These are phyloP conservation scores for Phortica variegata DNA, from an alignment of 1,140 invertebrate species.

Conservation along the genomic window DNA sequence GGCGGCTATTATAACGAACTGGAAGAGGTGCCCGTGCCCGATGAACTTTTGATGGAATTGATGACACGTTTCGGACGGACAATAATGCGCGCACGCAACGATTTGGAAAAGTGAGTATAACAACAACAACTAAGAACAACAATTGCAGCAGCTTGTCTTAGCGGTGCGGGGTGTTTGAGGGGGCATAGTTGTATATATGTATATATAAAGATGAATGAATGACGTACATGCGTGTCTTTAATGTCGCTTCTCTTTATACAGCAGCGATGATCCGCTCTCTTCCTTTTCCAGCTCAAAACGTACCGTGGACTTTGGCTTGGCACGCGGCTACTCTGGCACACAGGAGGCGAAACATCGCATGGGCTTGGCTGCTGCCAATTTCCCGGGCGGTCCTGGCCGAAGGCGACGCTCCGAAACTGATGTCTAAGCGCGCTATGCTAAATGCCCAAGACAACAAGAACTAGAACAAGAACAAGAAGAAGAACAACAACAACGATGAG, in stretches of 20 bases:
- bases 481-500: conserved; percentile 4
- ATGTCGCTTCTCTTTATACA: background rate
- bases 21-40: conserved; percentile 41
- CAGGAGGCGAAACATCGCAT: conserved; percentile 87
- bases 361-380: conserved; percentile 82
- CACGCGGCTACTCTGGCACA: conserved; percentile 82
- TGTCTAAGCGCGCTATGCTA: conserved; percentile 34
- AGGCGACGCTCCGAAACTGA: conserved; percentile 69
- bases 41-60: conserved; percentile 64
- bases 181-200: background rate
- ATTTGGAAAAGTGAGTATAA: conserved; percentile 62
- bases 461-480: conserved; percentile 10
- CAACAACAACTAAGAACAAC: background rate
- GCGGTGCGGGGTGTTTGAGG: too few relatives aligned
- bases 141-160: too few relatives aligned
- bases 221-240: too few relatives aligned
- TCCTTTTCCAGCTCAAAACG: conserved; percentile 70
- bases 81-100: conserved; percentile 61
- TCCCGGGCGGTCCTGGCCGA: conserved; percentile 81
- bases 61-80: conserved; percentile 64
- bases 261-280: background rate
- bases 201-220: background rate
- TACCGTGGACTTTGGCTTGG: conserved; percentile 77
- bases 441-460: conserved; percentile 9
- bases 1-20: conserved; percentile 45